Percentiles rank a stretch among this genome's conserved stretches.
Evolutionary conservation across 2,888 invertebrate genomes (phyloP).

Genomic region (Rhagium mordax): DNA sequence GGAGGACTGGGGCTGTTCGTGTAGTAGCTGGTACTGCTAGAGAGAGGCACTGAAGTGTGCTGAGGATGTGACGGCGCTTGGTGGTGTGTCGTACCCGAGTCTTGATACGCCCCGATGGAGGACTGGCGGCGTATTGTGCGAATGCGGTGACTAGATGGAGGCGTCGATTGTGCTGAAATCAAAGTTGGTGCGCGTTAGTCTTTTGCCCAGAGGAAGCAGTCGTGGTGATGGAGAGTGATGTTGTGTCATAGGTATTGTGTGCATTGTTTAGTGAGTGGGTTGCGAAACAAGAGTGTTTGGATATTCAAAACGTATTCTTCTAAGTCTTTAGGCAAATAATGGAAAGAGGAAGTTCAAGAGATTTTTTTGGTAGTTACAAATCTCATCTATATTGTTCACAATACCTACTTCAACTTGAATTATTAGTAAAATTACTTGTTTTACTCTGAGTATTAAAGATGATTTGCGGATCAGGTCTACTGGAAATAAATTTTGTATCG

Average conservation of each 20-base stretch:
- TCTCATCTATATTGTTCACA: slow-evolving; percentile 2
- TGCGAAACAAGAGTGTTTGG: background rate
- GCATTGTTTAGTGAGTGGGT: background rate
- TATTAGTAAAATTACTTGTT: background rate
- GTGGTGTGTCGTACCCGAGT: slow-evolving; percentile 69
- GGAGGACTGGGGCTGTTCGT: slow-evolving; percentile 78
- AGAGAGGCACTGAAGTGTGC: slow-evolving; percentile 62
- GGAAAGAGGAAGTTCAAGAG: too few species aligned
- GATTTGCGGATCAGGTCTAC: background rate
- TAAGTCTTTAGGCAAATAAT: slow-evolving; percentile 22
- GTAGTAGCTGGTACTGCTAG: slow-evolving; percentile 73
- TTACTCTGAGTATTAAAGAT: background rate
- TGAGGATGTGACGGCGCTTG: slow-evolving; percentile 46
- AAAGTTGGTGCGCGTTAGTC: background rate
- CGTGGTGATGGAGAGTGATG: background rate
- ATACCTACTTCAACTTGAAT: slow-evolving; percentile 22
- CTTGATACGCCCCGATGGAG: slow-evolving; percentile 75
- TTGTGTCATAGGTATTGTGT: slow-evolving; percentile 31
- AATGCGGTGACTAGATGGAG: slow-evolving; percentile 74
- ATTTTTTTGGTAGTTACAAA: background rate
- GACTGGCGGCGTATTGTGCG: slow-evolving; percentile 76
- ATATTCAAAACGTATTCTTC: slow-evolving; percentile 3
- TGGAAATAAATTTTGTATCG: slow-evolving; percentile 18
- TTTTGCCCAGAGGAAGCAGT: background rate
- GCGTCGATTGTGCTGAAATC: slow-evolving; percentile 76